Evolutionary conservation across 1,140 invertebrate genomes (phyloP), one percentile per base, ranked within the genome.

Genomic region (Aphis gossypii): DNA sequence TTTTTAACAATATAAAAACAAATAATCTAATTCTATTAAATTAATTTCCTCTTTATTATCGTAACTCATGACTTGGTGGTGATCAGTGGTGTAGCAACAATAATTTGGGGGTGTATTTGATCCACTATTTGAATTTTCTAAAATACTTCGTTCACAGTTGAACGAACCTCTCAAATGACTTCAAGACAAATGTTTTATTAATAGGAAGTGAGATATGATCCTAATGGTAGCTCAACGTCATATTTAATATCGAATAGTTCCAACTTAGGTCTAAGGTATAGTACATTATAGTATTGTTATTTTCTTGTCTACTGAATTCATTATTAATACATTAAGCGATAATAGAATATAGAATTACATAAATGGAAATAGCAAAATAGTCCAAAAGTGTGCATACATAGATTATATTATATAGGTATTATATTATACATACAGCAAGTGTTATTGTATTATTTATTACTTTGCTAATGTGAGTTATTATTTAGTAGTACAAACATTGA

Each of bases 191-290:
- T 87, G 35, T 56, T 38, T 89, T 89, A 23, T 89, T 89, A 38
- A 56, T 89, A 56, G 35, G 48, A 54, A 56, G 56, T 89, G 86
- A 88, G 86, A 88, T 35, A 88, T 88, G 87, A 38, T 89, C 51
- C 51, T 56, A 54, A 89, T 89, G 38, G n/a, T 38, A 7, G 8
- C 48, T 89, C 25, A 2, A 35, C 51, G 46, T 87, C 35, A 51
- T 87, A 35, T 48, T 48, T 48, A 20, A 54, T 56, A n/a, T 89
- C 20, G 30, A 56, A 89, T 89, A 35, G 35, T 25, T 9, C 9
- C 8, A n/a, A 76, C 60, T 76, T 56, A 14, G 83, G 38, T 86
- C 46, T n/a, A 25, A 51, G 46, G n/a, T 48, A 35, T 35, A 51
- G 6, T 51, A 48, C n/a, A 48, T 86, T 46, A 20, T 87, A 56